Evolutionary conservation across 2,113 vertebrate species (phyloP), one percentile per base, ranked within the genome.

Genomic region (Colistium nudipinnis): DNA sequence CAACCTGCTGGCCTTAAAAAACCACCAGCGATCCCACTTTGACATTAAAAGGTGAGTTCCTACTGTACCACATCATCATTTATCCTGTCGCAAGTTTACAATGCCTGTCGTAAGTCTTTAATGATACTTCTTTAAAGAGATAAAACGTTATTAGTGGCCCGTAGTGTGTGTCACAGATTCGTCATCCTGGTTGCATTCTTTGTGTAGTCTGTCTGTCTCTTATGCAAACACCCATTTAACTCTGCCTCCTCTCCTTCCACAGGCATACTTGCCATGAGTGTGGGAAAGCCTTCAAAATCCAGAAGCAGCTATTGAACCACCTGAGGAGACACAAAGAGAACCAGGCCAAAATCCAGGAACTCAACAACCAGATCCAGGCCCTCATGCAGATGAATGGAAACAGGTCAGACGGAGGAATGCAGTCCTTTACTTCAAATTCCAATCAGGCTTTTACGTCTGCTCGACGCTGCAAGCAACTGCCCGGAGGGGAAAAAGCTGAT

Each of bases 1-100:
- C 82, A 96, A 97, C 84, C 92, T 96, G 52, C 86, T 96, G 90
- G 95, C 95, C 17, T 93, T 96, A 31, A 95, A 96, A 78, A 96
- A 94, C 84, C 96, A 97, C 67, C 93, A 95, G 62, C 91, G 96
- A 69, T 94, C 95, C 70, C 96, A 97, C 85, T 95, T 96, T 51
- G 94, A 96, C 27, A 88, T 95, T 20, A 95, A 96, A 73, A 94
- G 94, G 89, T 94, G 33, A 63, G 89, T 81, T 36, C 47, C 24
- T 28, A 0, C 7, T 33, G 2, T 35, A 3, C 3, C 66, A 45
- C 33, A 17, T 2, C 17, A 33, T 1, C 1, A 11, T 25, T 51
- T 59, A 4, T 14, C 1, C 11, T 66, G 12, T 48, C 56, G 1
- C 6, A 49, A 39, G 47, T 17, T 8, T 2, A 25, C 4, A 43